These are phyloP conservation scores for Apostichopus japonicus DNA, from an alignment of 35 echinoderm and acorn worm species.

Conservation along the genomic window DNA sequence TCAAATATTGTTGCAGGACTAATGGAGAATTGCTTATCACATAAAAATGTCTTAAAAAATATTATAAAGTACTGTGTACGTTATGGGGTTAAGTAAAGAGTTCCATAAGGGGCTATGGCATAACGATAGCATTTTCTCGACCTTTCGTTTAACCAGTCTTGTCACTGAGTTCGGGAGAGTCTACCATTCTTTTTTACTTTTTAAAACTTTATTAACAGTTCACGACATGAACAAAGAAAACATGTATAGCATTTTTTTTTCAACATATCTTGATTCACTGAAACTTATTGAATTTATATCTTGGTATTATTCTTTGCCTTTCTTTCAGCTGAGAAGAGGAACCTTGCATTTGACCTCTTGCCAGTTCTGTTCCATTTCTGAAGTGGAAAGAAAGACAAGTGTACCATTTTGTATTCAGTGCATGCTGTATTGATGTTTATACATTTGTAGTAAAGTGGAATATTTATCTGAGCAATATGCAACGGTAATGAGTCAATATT, in stretches of 20 bases:
- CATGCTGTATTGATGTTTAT: background rate
- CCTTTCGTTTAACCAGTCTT: no score
- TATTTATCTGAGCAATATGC: background rate
- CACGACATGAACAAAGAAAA: background rate
- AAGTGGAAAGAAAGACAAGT: conserved; percentile 27
- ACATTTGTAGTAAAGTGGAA: background rate
- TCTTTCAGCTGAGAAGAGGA: no score
- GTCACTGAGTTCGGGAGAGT: no score
- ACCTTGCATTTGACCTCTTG: conserved; percentile 17
- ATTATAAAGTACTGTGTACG: no score
- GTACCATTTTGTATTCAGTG: background rate
- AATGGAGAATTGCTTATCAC: no score
- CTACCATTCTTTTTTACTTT: no score
- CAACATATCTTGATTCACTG: background rate
- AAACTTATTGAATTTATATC: background rate
- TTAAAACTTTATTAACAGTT: background rate
- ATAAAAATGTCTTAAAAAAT: no score
- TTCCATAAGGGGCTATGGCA: no score
- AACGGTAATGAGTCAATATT: background rate
- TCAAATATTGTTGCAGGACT: no score
- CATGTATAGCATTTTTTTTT: background rate
- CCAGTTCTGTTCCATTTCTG: conserved; percentile 20
- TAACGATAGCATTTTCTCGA: background rate
- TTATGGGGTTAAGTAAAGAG: no score
- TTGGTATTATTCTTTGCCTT: background rate